A percentile compares a stretch with the other conserved stretches of the same genome.
These are phyloP conservation scores for Molossus alvarezi DNA, from an alignment of 2,797 vertebrate species.

Conservation along the genomic window DNA sequence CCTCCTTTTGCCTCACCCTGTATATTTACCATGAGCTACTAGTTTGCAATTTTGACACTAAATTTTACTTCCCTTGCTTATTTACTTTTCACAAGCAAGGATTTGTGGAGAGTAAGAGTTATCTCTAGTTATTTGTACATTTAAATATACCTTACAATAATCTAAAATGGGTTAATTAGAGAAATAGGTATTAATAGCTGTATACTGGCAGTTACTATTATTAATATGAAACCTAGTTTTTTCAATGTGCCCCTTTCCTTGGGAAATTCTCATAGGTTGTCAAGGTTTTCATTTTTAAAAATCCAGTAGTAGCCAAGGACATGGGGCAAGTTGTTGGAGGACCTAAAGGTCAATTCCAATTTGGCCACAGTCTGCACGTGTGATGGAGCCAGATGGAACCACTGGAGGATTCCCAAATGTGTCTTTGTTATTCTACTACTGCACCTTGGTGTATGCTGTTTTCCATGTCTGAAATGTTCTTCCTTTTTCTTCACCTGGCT, in stretches of 20 bases:
- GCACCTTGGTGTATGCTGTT: not conserved
- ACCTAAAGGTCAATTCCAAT: not conserved
- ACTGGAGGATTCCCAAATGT: not conserved
- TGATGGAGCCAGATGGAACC: not conserved
- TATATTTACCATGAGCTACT: not conserved
- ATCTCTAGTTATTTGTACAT: not conserved
- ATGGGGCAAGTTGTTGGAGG: not conserved
- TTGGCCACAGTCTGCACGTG: not conserved
- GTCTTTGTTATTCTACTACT: not conserved
- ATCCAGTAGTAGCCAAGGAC: not conserved
- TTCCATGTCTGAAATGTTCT: not conserved
- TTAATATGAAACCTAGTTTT: not conserved
- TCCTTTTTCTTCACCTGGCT: not conserved
- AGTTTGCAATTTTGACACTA: constrained; percentile 14
- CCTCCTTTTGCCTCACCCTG: not conserved
- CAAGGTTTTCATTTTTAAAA: constrained; percentile 29
- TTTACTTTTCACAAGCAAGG: constrained; percentile 19
- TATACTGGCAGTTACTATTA: not conserved
- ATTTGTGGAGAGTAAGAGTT: constrained; percentile 13
- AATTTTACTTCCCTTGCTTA: constrained; percentile 14
- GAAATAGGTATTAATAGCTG: not conserved
- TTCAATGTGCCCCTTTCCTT: constrained; percentile 9
- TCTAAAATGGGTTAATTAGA: constrained; percentile 31
- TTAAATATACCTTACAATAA: constrained; percentile 41
- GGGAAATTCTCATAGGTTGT: constrained; percentile 31